These are phyloP conservation scores for Potamarius usumacintae DNA, from an alignment of 2,113 vertebrate genomes.

Conservation along the genomic window DNA sequence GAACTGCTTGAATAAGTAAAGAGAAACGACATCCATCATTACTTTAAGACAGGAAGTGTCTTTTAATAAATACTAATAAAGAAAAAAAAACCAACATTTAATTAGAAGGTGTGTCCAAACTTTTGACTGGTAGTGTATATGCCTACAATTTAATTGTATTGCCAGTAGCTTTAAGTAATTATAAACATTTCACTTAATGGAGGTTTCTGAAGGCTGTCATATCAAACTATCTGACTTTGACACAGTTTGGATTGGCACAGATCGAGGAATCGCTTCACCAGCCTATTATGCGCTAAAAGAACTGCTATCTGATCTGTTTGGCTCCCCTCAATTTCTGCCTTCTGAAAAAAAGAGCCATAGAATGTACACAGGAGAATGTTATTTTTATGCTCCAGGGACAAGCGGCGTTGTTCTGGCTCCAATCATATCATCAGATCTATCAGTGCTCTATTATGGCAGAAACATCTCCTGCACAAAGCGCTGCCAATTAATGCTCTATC, in stretches of 20 bases:
- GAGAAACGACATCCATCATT: too few relatives aligned
- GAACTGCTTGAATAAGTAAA: too few relatives aligned
- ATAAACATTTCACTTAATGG: neutral
- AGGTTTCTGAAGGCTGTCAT: neutral
- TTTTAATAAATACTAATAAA: too few relatives aligned
- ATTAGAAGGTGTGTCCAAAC: too few relatives aligned
- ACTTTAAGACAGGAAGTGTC: too few relatives aligned
- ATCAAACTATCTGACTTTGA: neutral
- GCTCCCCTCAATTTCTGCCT: neutral
- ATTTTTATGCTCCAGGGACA: slow-evolving; percentile 43
- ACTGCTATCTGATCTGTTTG: slow-evolving; percentile 17
- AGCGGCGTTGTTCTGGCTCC: slow-evolving; percentile 34
- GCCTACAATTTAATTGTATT: neutral
- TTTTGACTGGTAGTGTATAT: too few relatives aligned
- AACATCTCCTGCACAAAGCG: slow-evolving; percentile 53
- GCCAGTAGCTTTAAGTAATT: neutral
- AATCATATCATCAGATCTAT: slow-evolving; percentile 53
- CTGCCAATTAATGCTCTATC: slow-evolving; percentile 52
- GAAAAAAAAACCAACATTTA: too few relatives aligned
- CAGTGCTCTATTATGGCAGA: slow-evolving; percentile 54
- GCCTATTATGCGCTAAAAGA: slow-evolving; percentile 18
- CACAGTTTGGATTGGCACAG: neutral
- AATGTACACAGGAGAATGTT: slow-evolving; percentile 26
- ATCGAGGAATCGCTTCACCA: slow-evolving; percentile 5
- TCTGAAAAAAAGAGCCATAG: neutral